Base-by-base conservation (phyloP, 2,797 vertebrate species). In the Lophius americanus region DNA sequence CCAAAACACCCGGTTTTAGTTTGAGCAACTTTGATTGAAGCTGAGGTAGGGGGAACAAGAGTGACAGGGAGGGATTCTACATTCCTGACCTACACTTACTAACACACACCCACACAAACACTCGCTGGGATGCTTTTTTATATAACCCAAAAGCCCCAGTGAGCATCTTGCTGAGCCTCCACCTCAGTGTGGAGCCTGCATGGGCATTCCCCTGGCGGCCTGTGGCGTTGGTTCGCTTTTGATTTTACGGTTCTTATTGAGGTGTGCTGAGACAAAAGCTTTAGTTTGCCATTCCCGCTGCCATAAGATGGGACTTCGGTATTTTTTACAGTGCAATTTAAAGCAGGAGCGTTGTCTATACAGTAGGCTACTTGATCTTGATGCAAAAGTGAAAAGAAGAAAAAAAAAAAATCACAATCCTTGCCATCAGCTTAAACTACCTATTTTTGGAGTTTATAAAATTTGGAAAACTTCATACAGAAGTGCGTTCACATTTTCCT, bases 381-480 rank as follows among this genome's bases (percentile, higher is more conserved):
- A 79, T 63, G 68, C 85, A 80, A 73, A 64, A 72, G 71, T 68
- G 52, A 2, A 13, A 49, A n/a, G 41, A 60, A 41, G 11, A 46
- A n/a, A n/a, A n/a, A n/a, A n/a, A n/a, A n/a, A n/a, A 4, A 1
- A 23, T 23, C 23, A 1, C 23, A 23, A 23, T 23, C 23, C 23
- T 23, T 23, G 23, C 23, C 23, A 23, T 23, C 23, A 23, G 23
- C 80, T 83, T 79, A 79, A 74, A 44, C 59, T 56, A 71, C 78
- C 75, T 89, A 89, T 88, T 90, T 89, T 77, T 44, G 75, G 84
- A 87, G 47, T 77, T 78, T 79, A 73, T 83, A 79, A 82, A 82
- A 85, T 79, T 77, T 76, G 51, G 59, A 54, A 79, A 79, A 86
- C 70, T 80, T 83, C 60, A 54, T 69, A 61, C 64, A 54, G 71